Percentiles rank a stretch among this genome's conserved stretches.
Conservation (phyloP, 1,140 invertebrate species). For the Myzus persicae region DNA sequence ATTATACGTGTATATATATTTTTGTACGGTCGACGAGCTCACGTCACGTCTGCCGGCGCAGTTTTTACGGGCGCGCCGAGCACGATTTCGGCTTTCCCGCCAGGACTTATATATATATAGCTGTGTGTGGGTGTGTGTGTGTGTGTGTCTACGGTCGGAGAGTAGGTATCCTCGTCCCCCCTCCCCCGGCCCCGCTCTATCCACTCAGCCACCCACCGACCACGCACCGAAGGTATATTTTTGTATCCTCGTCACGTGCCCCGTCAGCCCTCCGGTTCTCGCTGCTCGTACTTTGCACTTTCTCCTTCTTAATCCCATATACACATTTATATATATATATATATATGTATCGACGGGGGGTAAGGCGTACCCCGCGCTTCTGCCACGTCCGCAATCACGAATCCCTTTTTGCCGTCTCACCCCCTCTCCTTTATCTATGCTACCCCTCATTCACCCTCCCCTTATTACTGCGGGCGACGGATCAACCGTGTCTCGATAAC, state of each 20-base stretch:
- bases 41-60: constrained; percentile 48
- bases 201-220: background rate
- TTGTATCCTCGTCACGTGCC: constrained; percentile 51
- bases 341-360: background rate
- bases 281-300: constrained; percentile 44
- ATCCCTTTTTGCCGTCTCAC: constrained; percentile 25
- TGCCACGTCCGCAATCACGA: constrained; percentile 52
- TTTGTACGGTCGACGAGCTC: constrained; percentile 10
- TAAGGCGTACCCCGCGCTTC: background rate
- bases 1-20: background rate
- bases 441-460: background rate
- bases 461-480: background rate
- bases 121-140: background rate
- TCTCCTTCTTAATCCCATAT: constrained; percentile 49
- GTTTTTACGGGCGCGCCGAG: constrained; percentile 52
- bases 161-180: background rate
- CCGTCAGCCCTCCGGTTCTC: constrained; percentile 45
- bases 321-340: too few species aligned
- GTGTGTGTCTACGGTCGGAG: background rate
- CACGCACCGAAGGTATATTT: background rate
- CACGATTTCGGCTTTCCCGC: constrained; percentile 53
- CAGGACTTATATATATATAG: constrained; percentile 32
- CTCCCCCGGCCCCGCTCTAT: background rate
- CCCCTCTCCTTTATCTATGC: background rate
- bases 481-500: constrained; percentile 52